phyloP scores from a whole-genome alignment of 2,113 vertebrate species.

The Pelobates fuscus region DNA sequence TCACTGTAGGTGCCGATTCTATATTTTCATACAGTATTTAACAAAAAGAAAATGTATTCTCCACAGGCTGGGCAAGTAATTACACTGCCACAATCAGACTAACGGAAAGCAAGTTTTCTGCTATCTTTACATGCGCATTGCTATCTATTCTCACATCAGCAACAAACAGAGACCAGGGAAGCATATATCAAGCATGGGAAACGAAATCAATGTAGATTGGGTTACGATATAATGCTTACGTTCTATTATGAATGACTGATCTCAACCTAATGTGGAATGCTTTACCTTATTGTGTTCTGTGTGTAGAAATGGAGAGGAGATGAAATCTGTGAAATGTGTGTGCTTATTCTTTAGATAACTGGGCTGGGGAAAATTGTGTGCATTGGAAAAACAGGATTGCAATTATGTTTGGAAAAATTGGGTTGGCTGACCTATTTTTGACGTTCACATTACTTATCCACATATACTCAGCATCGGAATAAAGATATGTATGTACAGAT shows the following conservation, averaged over 20 bases:
- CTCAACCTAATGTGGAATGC: background rate
- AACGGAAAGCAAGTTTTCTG: background rate
- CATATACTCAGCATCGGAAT: too few relatives aligned
- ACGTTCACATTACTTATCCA: too few relatives aligned
- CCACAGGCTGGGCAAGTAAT: background rate
- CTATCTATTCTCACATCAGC: background rate
- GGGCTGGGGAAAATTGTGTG: background rate
- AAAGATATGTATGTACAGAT: too few relatives aligned
- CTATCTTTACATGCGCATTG: background rate
- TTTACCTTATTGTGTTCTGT: background rate
- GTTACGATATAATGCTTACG: slow-evolving; percentile 1
- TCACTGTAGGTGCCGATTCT: too few relatives aligned
- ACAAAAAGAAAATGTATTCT: background rate
- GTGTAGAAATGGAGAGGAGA: background rate
- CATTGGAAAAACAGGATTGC: too few relatives aligned
- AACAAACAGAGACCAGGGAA: background rate
- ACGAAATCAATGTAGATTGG: slow-evolving; percentile 4
- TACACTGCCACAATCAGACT: background rate
- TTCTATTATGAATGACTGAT: background rate
- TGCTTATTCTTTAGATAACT: background rate
- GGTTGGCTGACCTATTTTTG: too few relatives aligned
- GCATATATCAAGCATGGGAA: background rate
- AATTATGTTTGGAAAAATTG: too few relatives aligned
- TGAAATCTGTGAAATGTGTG: background rate
- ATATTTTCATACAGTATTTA: too few relatives aligned